Evolutionary conservation across 2,888 invertebrate species (phyloP).

Genomic region (Tryphoninae sp.): DNA sequence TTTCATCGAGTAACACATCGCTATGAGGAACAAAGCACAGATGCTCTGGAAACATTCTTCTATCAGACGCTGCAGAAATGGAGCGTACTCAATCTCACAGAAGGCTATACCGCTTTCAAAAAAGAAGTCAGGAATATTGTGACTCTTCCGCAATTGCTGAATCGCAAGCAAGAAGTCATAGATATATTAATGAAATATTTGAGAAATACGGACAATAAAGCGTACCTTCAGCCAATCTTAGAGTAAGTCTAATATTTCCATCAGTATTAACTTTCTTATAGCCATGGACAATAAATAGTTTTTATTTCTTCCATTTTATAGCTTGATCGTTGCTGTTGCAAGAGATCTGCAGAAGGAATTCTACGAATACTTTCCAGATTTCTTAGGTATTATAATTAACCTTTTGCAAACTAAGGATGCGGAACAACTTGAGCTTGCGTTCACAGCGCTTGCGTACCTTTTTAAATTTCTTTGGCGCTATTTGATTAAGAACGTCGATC

Average conservation of each 20-base stretch:
- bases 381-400: constrained; percentile 88
- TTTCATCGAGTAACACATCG: constrained; percentile 92
- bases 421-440: constrained; percentile 92
- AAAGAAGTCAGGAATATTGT: constrained; percentile 89
- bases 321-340: constrained; percentile 91
- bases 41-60: constrained; percentile 90
- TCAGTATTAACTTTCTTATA: not conserved
- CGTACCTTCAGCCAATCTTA: constrained; percentile 90
- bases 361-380: constrained; percentile 90
- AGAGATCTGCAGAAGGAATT: constrained; percentile 95
- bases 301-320: constrained; percentile 79
- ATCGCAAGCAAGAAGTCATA: constrained; percentile 90
- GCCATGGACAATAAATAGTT: not conserved
- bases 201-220: constrained; percentile 85
- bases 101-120: constrained; percentile 90
- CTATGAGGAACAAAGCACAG: constrained; percentile 87
- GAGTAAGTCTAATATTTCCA: constrained; percentile 86
- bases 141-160: constrained; percentile 92
- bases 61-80: constrained; percentile 93
- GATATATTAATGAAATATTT: constrained; percentile 89
- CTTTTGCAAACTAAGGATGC: constrained; percentile 89
- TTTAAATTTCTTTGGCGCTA: constrained; percentile 95
- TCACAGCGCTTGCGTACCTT: constrained; percentile 93
- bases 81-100: constrained; percentile 93
- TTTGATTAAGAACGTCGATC: constrained; percentile 89